Percentiles rank a stretch among this genome's conserved stretches.
Conservation (phyloP, 1,140 invertebrate genomes). For the Drosophila elegans region DNA sequence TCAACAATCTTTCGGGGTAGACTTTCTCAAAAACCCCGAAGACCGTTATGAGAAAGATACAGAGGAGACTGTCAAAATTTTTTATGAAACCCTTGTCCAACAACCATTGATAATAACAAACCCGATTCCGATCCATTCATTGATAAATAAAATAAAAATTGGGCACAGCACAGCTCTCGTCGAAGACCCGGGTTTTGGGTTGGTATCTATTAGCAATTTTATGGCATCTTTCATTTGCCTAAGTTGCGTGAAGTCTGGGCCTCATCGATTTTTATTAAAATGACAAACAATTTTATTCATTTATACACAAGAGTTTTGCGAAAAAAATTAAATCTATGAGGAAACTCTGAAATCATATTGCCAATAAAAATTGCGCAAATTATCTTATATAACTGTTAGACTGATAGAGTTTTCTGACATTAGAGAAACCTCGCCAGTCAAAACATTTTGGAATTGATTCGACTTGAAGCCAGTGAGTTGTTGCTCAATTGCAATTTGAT, state of each 20-base stretch:
- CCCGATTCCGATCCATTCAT: constrained; percentile 38
- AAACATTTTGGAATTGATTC: constrained; percentile 44
- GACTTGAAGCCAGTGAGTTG: constrained; percentile 11
- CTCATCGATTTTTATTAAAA: constrained; percentile 39
- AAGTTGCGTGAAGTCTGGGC: constrained; percentile 61
- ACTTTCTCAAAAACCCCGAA: constrained; percentile 55
- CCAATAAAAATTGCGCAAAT: constrained; percentile 67
- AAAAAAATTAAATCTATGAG: constrained; percentile 15
- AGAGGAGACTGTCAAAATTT: constrained; percentile 45
- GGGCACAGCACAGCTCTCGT: constrained; percentile 32
- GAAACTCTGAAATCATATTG: constrained; percentile 46
- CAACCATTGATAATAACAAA: constrained; percentile 65
- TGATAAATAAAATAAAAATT: constrained; percentile 63
- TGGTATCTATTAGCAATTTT: constrained; percentile 68
- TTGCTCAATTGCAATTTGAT: constrained; percentile 63
- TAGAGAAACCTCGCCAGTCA: constrained; percentile 28
- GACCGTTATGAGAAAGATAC: constrained; percentile 50
- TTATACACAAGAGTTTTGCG: constrained; percentile 28
- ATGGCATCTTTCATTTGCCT: constrained; percentile 74
- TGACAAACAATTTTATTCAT: constrained; percentile 63
- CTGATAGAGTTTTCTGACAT: constrained; percentile 42
- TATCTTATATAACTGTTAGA: constrained; percentile 57
- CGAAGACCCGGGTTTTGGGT: constrained; percentile 15
- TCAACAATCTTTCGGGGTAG: constrained; percentile 23
- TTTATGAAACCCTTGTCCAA: constrained; percentile 63